Evolutionary conservation across 2,888 invertebrate species (phyloP), one percentile per base, ranked within the genome.

Genomic region (Lottia gigantea): DNA sequence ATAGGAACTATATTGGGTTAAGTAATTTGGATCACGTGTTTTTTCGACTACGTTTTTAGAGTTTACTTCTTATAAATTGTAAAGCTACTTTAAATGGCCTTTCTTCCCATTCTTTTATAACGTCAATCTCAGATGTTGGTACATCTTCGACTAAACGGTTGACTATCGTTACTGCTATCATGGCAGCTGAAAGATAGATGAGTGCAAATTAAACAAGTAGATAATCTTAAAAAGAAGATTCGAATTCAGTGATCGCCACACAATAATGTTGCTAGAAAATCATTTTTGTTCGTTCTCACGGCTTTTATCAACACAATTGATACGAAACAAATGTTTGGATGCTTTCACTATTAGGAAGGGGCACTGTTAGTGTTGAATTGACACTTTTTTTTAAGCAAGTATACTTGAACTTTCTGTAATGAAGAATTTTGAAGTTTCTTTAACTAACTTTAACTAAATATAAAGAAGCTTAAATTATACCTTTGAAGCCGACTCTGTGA

Each of bases 131-230:
- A 12, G 95, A 92, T 80, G 93, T 77, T 14, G 97, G 95, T 92
- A 97, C 97, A 90, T 98, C 98, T 31, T 95, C 95, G 86, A 95
- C 94, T 61, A 98, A 92, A 76, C 98, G 92, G 90, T 98, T 96
- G 67, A 98, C 90, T 47, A 98, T 89, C 0, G 97, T 93, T 67
- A 97, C 98, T 88, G 98, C 98, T 40, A 97, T 92, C 47, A 98
- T 95, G n/a, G 95, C 96, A 0, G 96, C 90, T 89, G 83, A 23
- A 84, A 74, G 23, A 72, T 11, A 31, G 11, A 68, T 6, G 23
- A 45, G 16, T 12, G 40, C 11, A 15, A 46, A 46, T 46, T 2
- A 46, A 16, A 40, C 12, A 15, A 16, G 7, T 31, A 4, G 31
- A 31, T 31, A 31, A 31, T 31, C 31, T 31, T 4, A 31, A 4